These are phyloP conservation scores for Drosophila nigromelanica DNA, from an alignment of 1,140 invertebrate genomes.

Conservation along the genomic window DNA sequence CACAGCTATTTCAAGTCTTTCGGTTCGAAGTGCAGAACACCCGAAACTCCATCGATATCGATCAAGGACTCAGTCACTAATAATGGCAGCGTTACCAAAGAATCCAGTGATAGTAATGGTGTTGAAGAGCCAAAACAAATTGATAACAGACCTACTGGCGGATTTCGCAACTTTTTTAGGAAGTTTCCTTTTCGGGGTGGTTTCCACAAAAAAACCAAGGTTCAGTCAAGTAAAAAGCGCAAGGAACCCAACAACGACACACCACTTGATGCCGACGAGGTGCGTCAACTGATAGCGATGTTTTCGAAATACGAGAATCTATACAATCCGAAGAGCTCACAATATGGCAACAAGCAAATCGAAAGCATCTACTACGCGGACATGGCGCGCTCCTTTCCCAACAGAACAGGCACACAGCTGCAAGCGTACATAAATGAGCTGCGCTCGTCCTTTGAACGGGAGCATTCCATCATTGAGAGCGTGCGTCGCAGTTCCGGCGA, in stretches of 20 bases:
- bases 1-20: constrained; percentile 58
- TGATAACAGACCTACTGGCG: background rate
- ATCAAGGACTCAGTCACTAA: background rate
- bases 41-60: constrained; percentile 5
- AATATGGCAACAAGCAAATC: constrained; percentile 46
- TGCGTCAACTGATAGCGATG: constrained; percentile 46
- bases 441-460: constrained; percentile 38
- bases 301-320: constrained; percentile 47
- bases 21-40: constrained; percentile 29
- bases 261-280: constrained; percentile 22
- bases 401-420: constrained; percentile 11
- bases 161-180: constrained; percentile 12
- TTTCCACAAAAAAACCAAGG: background rate
- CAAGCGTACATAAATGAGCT: constrained; percentile 25
- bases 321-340: constrained; percentile 41
- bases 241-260: background rate
- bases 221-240: background rate
- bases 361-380: constrained; percentile 44
- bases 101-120: background rate
- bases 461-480: constrained; percentile 45
- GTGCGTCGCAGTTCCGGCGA: background rate
- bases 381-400: constrained; percentile 39
- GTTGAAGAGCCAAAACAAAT: background rate
- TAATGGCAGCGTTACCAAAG: background rate
- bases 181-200: background rate